Base-by-base conservation (phyloP, 2,888 invertebrate species). In the Axea sp. region DNA sequence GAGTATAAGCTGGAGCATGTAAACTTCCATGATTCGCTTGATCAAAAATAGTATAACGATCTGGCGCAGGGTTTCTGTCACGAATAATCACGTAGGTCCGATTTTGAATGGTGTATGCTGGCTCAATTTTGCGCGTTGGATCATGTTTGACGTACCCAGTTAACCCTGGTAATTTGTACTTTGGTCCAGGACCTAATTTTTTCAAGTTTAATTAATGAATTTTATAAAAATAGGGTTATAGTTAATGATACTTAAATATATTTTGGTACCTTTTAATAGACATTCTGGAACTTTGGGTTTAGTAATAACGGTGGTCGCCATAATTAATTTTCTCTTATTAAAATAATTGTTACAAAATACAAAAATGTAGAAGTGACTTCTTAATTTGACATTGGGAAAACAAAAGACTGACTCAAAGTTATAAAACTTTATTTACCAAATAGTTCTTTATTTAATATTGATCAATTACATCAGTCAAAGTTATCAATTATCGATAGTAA, bases 101-200 rank as follows among this genome's bases (percentile, higher is more conserved):
- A 8, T 85, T 85, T 37, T 90, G 90, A 84, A 93, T 90, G 41
- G 91, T 91, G 85, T 89, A 93, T 84, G 92, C 91, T 2, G 93
- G 93, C 84, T 90, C 89, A 76, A 92, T 89, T 81, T 89, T 88
- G 7, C 89, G 90, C 4, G 92, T 91, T 11, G 90, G 89, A 87
- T 93, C 93, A 86, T 93, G 93, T 9, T 85, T 80, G 6, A 88
- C 84, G 84, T 88, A 92, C 1, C 93, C 93, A 26, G 91, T 89
- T 14, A 91, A 90, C 0, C 91, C 87, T 7, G 92, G 92, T 68
- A 93, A 88, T 84, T 84, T 80, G 85, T 93, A 93, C 49, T 90
- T 90, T 17, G 93, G 93, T 1, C 93, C 93, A 49, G 93, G 93
- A 41, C 93, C 93, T 92, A 4, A 19, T 35, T 8, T 35, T 26